These are phyloP conservation scores for Drosophila nr. perissopoda DNA, from an alignment of 2,888 invertebrate genomes.

Conservation along the genomic window DNA sequence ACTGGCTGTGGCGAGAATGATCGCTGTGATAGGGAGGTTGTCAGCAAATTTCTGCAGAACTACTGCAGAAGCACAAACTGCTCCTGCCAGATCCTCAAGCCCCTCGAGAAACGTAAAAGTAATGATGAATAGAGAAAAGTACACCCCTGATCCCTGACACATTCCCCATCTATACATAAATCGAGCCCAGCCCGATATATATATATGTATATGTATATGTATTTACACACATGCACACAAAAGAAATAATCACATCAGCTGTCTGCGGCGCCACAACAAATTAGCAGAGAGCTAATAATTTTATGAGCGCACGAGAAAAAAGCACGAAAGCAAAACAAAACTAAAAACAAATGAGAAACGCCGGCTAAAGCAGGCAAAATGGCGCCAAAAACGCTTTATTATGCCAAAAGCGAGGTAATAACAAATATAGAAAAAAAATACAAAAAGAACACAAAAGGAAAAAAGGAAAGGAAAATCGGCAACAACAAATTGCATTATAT, in stretches of 20 bases:
- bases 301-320: conserved; percentile 53
- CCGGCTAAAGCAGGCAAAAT: conserved; percentile 46
- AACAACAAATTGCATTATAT: conserved; percentile 70
- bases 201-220: background rate
- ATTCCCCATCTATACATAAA: too few species aligned
- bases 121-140: background rate
- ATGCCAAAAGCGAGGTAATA: conserved; percentile 58
- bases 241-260: conserved; percentile 24
- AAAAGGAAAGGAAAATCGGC: conserved; percentile 28
- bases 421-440: conserved; percentile 47
- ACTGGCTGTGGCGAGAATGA: conserved; percentile 99
- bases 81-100: conserved; percentile 88
- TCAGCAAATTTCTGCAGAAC: conserved; percentile 84
- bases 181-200: too few species aligned
- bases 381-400: conserved; percentile 70
- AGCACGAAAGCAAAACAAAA: conserved; percentile 24
- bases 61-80: conserved; percentile 94
- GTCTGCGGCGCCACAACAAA: conserved; percentile 60
- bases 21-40: conserved; percentile 96
- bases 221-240: background rate
- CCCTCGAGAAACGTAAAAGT: conserved; percentile 64
- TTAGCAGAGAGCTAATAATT: conserved; percentile 67
- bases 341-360: conserved; percentile 24
- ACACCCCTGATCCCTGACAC: too few species aligned
- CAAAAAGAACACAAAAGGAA: background rate